phyloP scores from a whole-genome alignment of 2,113 vertebrate genomes.

The Ammodramus savannarum region DNA sequence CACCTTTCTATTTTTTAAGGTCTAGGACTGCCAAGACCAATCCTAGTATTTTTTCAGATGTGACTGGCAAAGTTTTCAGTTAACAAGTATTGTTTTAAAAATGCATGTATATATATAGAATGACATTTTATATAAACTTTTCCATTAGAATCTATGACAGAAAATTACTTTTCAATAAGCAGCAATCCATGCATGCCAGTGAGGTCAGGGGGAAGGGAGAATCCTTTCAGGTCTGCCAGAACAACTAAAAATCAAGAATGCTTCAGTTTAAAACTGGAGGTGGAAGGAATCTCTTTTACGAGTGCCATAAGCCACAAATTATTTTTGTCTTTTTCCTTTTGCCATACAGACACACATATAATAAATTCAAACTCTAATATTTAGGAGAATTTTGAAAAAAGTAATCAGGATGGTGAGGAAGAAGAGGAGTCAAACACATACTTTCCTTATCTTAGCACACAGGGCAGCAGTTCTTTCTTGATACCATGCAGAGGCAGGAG shows the following conservation, averaged over 20 bases:
- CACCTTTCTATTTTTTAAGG: background rate
- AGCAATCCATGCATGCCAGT: background rate
- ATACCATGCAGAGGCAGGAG: background rate
- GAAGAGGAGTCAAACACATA: background rate
- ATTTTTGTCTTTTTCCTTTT: background rate
- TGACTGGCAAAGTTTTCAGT: background rate
- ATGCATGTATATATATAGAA: background rate
- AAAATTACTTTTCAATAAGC: conserved; percentile 63
- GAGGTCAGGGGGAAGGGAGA: conserved; percentile 44
- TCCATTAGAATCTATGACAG: conserved; percentile 42
- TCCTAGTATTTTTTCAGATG: background rate
- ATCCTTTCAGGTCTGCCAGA: conserved; percentile 44
- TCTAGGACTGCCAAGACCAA: background rate
- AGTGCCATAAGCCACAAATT: background rate
- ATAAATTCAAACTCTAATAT: background rate
- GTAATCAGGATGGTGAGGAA: background rate
- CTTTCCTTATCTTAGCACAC: background rate
- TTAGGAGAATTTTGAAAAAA: background rate
- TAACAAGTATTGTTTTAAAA: conserved; percentile 7
- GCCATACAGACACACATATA: background rate
- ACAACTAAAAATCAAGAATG: conserved; percentile 38
- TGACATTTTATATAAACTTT: conserved; percentile 35
- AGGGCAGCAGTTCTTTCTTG: background rate
- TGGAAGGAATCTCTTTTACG: conserved; percentile 14
- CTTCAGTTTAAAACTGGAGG: conserved; percentile 20